phyloP scores from a whole-genome alignment of 2,113 vertebrate species.

The Ciconia maguari region DNA sequence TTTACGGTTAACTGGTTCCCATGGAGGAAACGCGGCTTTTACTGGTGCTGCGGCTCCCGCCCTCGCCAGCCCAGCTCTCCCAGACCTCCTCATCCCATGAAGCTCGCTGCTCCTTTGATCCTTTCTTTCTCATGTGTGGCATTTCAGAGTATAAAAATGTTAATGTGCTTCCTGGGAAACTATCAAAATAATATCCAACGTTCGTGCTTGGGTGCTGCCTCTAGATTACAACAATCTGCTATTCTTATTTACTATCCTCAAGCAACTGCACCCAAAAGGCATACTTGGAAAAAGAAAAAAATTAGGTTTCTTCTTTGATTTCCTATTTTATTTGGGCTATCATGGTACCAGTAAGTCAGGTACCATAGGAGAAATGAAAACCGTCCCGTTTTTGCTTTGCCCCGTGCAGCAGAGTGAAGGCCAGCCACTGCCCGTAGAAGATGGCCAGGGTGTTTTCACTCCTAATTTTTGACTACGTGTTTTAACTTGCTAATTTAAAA shows the following conservation, averaged over 20 bases:
- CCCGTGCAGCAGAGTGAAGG: accelerated
- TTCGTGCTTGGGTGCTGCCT: not conserved
- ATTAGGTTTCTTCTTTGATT: not conserved
- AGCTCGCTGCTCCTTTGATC: not conserved
- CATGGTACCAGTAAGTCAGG: not conserved
- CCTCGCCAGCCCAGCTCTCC: not conserved
- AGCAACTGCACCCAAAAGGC: not conserved
- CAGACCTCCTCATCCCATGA: not conserved
- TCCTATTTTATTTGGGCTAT: not conserved
- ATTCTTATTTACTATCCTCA: not conserved
- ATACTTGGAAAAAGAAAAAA: not conserved
- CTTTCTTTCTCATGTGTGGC: not conserved
- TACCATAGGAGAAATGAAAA: not conserved
- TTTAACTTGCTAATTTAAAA: not conserved
- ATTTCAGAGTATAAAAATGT: not conserved
- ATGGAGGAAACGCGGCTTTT: not conserved
- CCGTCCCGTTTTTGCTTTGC: not conserved
- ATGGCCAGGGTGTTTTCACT: too few species aligned
- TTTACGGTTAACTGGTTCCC: not conserved
- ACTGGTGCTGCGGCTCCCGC: not conserved
- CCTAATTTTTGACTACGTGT: not conserved
- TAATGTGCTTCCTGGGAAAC: not conserved
- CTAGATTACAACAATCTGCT: not conserved
- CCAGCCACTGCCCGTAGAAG: accelerated
- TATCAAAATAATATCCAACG: not conserved